Evolutionary conservation across 2,888 invertebrate genomes (phyloP), one percentile per base, ranked within the genome.

Genomic region (Cenopis cana): DNA sequence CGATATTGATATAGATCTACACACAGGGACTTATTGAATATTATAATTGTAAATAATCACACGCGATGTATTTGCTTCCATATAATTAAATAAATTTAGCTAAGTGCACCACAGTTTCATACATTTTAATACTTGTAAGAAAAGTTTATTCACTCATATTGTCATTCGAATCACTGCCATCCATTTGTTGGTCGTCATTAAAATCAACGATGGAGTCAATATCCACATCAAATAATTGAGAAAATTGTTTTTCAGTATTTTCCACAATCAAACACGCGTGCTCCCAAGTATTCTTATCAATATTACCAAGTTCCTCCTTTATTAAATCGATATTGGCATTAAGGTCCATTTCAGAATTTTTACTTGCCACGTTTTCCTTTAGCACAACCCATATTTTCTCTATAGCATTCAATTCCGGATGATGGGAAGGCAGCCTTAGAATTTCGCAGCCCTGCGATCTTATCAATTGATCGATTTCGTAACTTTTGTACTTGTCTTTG

Each of bases 181-280:
- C n/a, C 2, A 6, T 14, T 8, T 46, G 46, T n/a, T n/a, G 46
- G n/a, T n/a, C n/a, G 46, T 46, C 46, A 46, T 12, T n/a, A 46
- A 46, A 46, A 46, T n/a, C 14, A 46, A 46, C 46, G 6, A 46
- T 46, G 6, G 46, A 46, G 5, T 46, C 46, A 46, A n/a, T 46
- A 46, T 46, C 46, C n/a, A n/a, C 5, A n/a, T 41, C 46, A 46
- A 66, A 46, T 66, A 33, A 56, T 14, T 24, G 52, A 18, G 29
- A 5, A 29, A 65, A 65, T 55, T 55, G 55, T 56, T 46, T 46
- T 8, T 46, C 46, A n/a, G 46, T n/a, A 46, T 8, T 46, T n/a
- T 46, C 46, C n/a, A 46, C 65, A 66, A 56, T 56, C 29, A 55
- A 12, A 66, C 55, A 66, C 46, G 65, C 41, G 65, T 46, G n/a